These are phyloP conservation scores for Apamea sordens DNA, from an alignment of 2,888 invertebrate genomes.

Conservation along the genomic window DNA sequence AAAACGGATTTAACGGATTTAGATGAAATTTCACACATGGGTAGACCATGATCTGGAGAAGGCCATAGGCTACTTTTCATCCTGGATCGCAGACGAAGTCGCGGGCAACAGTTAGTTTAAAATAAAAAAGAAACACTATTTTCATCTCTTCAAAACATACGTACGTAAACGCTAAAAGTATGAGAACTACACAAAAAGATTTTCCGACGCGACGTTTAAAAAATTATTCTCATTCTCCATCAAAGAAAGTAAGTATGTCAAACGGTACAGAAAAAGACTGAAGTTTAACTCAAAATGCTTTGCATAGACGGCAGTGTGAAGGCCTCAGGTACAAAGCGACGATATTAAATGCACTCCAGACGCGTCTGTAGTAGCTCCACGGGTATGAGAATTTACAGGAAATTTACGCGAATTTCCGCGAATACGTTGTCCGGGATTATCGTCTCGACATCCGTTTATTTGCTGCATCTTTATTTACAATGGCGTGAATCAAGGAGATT, in stretches of 20 bases:
- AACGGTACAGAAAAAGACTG: conserved; percentile 3
- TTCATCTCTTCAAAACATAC: not conserved
- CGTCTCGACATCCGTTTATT: not conserved
- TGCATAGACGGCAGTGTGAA: not conserved
- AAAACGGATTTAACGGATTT: too few relatives aligned
- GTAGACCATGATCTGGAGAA: too few relatives aligned
- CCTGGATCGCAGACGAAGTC: too few relatives aligned
- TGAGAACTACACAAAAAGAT: not conserved
- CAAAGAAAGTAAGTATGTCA: conserved; percentile 36
- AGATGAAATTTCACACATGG: too few relatives aligned
- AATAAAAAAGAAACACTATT: not conserved
- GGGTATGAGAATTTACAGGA: not conserved
- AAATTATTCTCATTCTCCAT: not conserved
- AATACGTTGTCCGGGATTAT: too few relatives aligned
- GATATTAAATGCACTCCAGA: conserved; percentile 12
- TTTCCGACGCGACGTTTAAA: not conserved
- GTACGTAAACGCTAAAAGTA: not conserved
- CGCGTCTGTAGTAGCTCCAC: not conserved
- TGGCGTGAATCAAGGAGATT: not conserved
- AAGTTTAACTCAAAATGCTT: conserved; percentile 24
- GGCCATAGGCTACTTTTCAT: too few relatives aligned
- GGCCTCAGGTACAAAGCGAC: not conserved
- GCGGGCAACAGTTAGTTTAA: not conserved
- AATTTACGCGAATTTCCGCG: not conserved
- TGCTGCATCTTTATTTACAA: not conserved